Evolutionary conservation across 2,888 invertebrate genomes (phyloP).

Genomic region (Pristionchus fissidentatus): DNA sequence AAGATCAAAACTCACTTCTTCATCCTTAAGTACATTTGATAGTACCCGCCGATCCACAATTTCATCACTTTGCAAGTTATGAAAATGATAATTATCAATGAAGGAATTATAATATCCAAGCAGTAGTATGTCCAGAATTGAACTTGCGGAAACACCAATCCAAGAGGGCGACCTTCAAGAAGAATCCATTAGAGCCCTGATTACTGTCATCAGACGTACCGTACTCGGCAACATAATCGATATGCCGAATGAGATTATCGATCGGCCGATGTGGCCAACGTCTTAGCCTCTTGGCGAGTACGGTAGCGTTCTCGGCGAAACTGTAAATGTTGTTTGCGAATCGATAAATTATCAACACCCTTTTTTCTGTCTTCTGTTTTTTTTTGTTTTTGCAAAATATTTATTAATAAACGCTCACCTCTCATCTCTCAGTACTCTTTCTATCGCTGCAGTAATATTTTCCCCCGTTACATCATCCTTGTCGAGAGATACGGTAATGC

Average conservation of each 20-base stretch:
- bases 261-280: background rate
- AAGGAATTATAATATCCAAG: conserved; percentile 23
- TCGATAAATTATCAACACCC: background rate
- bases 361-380: too few species aligned
- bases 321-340: background rate
- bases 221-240: conserved; percentile 21
- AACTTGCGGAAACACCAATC: background rate
- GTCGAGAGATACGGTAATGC: background rate
- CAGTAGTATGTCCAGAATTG: conserved; percentile 13
- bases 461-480: background rate
- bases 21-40: background rate
- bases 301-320: background rate
- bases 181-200: background rate
- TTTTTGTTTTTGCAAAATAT: too few species aligned
- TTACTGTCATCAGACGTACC: background rate
- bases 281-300: background rate
- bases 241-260: background rate
- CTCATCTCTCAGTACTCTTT: background rate
- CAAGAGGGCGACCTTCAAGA: conserved; percentile 17
- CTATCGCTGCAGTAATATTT: background rate
- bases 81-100: background rate
- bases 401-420: too few species aligned
- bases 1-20: background rate
- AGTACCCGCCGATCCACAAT: conserved; percentile 14
- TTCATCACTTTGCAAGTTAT: background rate